Conservation (phyloP, 2,888 invertebrate genomes). For the Amorpha juglandis region DNA sequence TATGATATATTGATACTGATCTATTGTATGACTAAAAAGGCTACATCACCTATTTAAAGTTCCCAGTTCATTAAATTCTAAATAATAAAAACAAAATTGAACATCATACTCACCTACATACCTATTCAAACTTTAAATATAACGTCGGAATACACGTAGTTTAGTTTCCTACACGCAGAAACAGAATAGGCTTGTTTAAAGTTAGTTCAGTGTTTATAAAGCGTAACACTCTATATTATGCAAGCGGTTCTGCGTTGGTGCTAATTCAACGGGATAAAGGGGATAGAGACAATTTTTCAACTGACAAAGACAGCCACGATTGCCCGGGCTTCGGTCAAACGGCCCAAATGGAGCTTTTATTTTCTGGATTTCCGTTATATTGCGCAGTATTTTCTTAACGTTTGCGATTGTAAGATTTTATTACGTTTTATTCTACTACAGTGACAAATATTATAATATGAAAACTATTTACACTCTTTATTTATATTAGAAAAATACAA, state of each 20-base stretch:
- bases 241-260: constrained; percentile 27
- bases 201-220: constrained; percentile 31
- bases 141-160: not conserved
- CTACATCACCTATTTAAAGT: too few species aligned
- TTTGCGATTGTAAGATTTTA: not conserved
- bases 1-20: too few species aligned
- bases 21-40: too few species aligned
- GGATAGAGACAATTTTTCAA: constrained; percentile 43
- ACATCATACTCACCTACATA: not conserved
- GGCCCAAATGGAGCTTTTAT: constrained; percentile 37
- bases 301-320: constrained; percentile 39
- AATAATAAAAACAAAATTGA: not conserved
- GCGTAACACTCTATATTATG: constrained; percentile 26
- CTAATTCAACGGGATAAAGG: constrained; percentile 43
- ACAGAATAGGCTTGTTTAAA: constrained; percentile 17
- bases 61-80: too few species aligned
- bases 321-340: constrained; percentile 28
- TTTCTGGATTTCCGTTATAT: constrained; percentile 33
- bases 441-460: not conserved
- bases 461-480: too few species aligned
- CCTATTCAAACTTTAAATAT: not conserved
- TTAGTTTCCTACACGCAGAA: not conserved
- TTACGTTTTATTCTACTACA: not conserved
- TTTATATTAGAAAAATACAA: too few species aligned
- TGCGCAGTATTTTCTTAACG: constrained; percentile 15